Evolutionary conservation across 1,140 invertebrate species (phyloP).

Genomic region (Drosophila lini): DNA sequence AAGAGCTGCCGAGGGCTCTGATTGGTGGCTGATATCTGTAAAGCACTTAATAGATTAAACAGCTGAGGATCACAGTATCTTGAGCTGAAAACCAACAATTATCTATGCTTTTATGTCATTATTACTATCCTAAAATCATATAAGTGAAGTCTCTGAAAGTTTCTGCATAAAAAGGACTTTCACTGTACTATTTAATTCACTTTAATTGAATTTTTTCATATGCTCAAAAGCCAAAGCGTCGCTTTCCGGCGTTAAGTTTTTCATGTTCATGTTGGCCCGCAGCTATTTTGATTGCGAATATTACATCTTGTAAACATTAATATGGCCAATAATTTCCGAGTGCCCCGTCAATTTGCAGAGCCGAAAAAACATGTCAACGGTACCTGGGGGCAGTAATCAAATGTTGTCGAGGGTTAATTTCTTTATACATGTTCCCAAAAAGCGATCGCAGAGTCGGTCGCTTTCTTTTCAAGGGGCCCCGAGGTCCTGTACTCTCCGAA

Average conservation of each 20-base stretch:
- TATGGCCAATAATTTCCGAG: slow-evolving; percentile 69
- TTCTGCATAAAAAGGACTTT: slow-evolving; percentile 19
- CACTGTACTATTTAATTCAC: slow-evolving; percentile 4
- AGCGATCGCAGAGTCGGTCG: slow-evolving; percentile 29
- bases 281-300: slow-evolving; percentile 69
- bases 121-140: neutral
- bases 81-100: neutral
- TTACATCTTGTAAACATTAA: slow-evolving; percentile 83
- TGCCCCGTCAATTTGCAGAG: slow-evolving; percentile 47
- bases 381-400: slow-evolving; percentile 64
- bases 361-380: slow-evolving; percentile 71
- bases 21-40: neutral
- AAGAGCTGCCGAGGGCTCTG: neutral
- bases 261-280: slow-evolving; percentile 62
- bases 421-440: slow-evolving; percentile 54
- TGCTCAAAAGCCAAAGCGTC: slow-evolving; percentile 3
- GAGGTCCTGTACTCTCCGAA: neutral
- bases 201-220: slow-evolving; percentile 32
- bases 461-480: slow-evolving; percentile 57
- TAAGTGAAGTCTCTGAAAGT: neutral
- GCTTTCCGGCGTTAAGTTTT: slow-evolving; percentile 34
- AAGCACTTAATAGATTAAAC: neutral
- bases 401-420: slow-evolving; percentile 58
- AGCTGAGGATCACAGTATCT: neutral
- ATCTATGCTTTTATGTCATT: neutral